Percentiles rank a stretch among this genome's conserved stretches.
Evolutionary conservation across 2,888 invertebrate species (phyloP).

Genomic region (Yponomeuta sedellus): DNA sequence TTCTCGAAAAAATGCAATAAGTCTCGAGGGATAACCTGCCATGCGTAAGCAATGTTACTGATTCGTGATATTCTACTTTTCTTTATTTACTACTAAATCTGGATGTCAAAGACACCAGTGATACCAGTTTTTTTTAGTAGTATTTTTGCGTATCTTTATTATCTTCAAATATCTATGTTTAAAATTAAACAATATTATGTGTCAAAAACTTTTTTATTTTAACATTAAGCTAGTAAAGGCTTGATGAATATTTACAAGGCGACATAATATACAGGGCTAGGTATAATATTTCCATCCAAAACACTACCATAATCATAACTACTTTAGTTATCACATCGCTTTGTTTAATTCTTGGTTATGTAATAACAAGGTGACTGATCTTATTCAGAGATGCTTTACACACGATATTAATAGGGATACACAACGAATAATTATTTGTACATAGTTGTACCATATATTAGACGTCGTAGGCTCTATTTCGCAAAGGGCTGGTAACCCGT

Average conservation of each 20-base stretch:
- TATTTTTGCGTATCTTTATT: no score
- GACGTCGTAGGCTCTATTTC: not conserved
- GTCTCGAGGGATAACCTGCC: no score
- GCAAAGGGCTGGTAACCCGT: not conserved
- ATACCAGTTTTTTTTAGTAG: no score
- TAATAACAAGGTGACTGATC: slow-evolving; percentile 5
- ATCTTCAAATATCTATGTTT: not conserved
- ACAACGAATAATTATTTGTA: not conserved
- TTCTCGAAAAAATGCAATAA: no score
- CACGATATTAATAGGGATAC: not conserved
- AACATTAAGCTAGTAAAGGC: slow-evolving; percentile 72
- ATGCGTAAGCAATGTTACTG: no score
- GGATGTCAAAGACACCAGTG: no score
- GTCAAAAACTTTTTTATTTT: slow-evolving; percentile 64
- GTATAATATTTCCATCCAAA: slow-evolving; percentile 66
- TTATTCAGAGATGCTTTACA: not conserved
- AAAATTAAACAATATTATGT: slow-evolving; percentile 55
- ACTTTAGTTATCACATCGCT: slow-evolving; percentile 57
- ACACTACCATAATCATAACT: slow-evolving; percentile 50
- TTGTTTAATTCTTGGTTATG: slow-evolving; percentile 21
- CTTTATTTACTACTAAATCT: no score
- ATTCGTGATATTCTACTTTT: no score
- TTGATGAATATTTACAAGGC: slow-evolving; percentile 74
- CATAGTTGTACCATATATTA: not conserved
- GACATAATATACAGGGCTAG: slow-evolving; percentile 66